Conservation (phyloP, 2,113 vertebrate species). For the Tor tambroides region DNA sequence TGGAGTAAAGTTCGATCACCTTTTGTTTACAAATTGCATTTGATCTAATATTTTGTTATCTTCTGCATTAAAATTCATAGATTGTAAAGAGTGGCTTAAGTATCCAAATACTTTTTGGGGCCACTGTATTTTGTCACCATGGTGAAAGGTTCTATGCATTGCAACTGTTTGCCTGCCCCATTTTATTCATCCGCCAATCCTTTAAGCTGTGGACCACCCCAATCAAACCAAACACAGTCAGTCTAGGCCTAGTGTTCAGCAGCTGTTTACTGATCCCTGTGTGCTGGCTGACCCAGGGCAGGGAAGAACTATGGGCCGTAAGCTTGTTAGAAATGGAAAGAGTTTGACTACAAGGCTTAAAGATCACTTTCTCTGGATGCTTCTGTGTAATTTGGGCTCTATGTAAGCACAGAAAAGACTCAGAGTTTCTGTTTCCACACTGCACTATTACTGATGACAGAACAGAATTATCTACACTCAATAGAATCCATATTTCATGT, state of each 20-base stretch:
- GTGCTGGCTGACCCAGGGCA: slow-evolving; percentile 53
- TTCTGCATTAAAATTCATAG: background rate
- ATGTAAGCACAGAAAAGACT: slow-evolving; percentile 35
- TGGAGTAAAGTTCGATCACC: background rate
- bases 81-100: background rate
- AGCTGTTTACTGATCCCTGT: slow-evolving; percentile 41
- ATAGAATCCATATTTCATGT: background rate
- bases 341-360: slow-evolving; percentile 55
- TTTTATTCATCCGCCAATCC: slow-evolving; percentile 53
- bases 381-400: slow-evolving; percentile 36
- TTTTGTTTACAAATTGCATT: background rate
- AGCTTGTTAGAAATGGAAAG: slow-evolving; percentile 54
- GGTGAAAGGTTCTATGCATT: slow-evolving; percentile 41
- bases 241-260: slow-evolving; percentile 26
- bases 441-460: background rate
- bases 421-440: background rate
- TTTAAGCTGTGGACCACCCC: slow-evolving; percentile 60
- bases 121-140: slow-evolving; percentile 38
- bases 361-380: slow-evolving; percentile 30
- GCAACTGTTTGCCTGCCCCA: slow-evolving; percentile 50
- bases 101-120: background rate
- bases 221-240: slow-evolving; percentile 42
- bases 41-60: background rate
- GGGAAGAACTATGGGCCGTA: slow-evolving; percentile 53
- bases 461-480: background rate